Percentiles rank a stretch among this genome's conserved stretches.
phyloP scores from a whole-genome alignment of 2,797 vertebrate species.

The Amblyraja radiata region DNA sequence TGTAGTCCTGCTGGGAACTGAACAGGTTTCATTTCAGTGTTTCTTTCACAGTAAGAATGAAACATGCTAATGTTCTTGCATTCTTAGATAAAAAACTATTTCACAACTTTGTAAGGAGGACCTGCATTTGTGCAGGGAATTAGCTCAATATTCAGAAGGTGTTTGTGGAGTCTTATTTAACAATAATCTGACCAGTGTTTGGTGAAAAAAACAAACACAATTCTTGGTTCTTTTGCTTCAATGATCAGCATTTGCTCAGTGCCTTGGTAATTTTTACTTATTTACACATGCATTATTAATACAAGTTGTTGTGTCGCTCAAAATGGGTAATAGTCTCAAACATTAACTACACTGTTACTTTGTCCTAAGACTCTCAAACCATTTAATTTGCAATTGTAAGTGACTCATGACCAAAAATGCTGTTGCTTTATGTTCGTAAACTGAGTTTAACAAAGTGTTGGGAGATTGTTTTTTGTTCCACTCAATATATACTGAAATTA shows the following conservation, averaged over 20 bases:
- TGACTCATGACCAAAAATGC: conserved; percentile 1
- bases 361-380: neutral
- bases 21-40: no score
- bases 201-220: neutral
- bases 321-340: conserved; percentile 7
- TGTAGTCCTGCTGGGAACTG: no score
- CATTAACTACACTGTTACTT: neutral
- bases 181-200: neutral
- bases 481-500: neutral
- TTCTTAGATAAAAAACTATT: no score
- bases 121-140: neutral
- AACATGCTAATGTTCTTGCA: no score
- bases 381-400: conserved; percentile 7
- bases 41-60: no score
- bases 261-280: neutral
- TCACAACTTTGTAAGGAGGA: no score
- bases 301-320: neutral
- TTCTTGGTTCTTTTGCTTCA: neutral
- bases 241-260: neutral
- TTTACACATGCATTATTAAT: neutral
- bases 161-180: neutral
- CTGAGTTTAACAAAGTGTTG: neutral
- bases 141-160: neutral
- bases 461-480: neutral
- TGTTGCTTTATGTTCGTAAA: conserved; percentile 6